These are phyloP conservation scores for Tupaia tana DNA, from an alignment of 2,113 vertebrate species.

Conservation along the genomic window DNA sequence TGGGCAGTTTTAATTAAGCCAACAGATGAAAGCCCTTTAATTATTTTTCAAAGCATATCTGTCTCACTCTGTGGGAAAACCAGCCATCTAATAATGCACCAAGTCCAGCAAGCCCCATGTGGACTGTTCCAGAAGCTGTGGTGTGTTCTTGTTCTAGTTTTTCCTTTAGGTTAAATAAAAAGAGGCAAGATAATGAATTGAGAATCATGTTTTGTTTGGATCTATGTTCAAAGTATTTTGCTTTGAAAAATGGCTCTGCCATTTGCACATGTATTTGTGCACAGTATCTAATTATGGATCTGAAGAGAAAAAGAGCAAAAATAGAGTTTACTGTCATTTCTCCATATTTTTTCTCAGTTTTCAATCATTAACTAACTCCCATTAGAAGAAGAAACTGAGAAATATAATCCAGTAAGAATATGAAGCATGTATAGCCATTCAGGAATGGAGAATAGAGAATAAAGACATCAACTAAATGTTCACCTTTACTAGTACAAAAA, in stretches of 20 bases:
- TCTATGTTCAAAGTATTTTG: slow-evolving; percentile 55
- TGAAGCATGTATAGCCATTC: neutral
- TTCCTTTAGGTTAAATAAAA: slow-evolving; percentile 53
- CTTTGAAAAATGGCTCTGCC: slow-evolving; percentile 38
- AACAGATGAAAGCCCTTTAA: slow-evolving; percentile 54
- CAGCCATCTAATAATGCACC: slow-evolving; percentile 5
- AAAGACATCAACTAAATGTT: neutral
- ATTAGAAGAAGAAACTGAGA: neutral
- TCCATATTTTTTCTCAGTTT: slow-evolving; percentile 19
- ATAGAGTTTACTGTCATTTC: slow-evolving; percentile 32
- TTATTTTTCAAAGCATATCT: slow-evolving; percentile 51
- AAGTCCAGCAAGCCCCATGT: slow-evolving; percentile 20
- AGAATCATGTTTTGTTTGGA: slow-evolving; percentile 1
- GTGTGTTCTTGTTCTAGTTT: slow-evolving; percentile 54
- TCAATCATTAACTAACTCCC: neutral
- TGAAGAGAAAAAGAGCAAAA: slow-evolving; percentile 21
- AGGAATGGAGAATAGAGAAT: slow-evolving; percentile 14
- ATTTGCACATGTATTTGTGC: slow-evolving; percentile 29
- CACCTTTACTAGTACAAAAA: neutral
- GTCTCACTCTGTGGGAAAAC: slow-evolving; percentile 10
- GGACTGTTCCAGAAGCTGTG: slow-evolving; percentile 43
- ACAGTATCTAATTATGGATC: slow-evolving; percentile 1
- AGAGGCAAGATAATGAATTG: slow-evolving; percentile 16
- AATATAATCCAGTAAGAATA: slow-evolving; percentile 10
- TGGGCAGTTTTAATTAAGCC: slow-evolving; percentile 46